phyloP scores from a whole-genome alignment of 2,113 vertebrate species.

The Enhydra lutris region DNA sequence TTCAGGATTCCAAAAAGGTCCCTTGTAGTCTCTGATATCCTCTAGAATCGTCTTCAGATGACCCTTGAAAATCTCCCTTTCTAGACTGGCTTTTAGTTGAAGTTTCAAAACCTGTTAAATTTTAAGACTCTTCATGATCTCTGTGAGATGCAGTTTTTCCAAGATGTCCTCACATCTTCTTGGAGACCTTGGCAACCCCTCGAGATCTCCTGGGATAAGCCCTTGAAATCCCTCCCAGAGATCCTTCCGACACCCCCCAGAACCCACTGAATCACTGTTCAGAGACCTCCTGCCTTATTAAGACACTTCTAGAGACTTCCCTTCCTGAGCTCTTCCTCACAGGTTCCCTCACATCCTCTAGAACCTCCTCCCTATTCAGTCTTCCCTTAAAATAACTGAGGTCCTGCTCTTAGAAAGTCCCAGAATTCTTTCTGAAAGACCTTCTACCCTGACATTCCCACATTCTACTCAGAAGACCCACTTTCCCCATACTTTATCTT shows the following conservation, averaged over 20 bases:
- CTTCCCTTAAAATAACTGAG: background rate
- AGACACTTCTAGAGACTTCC: background rate
- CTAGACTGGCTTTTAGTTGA: background rate
- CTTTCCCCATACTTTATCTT: background rate
- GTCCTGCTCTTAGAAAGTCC: background rate
- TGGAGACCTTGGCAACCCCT: background rate
- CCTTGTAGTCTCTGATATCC: background rate
- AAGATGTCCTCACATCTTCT: background rate
- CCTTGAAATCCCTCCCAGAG: background rate
- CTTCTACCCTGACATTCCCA: background rate
- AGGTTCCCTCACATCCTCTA: background rate
- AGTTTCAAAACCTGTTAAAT: background rate
- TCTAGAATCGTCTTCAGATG: background rate
- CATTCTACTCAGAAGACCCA: background rate
- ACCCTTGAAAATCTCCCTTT: background rate
- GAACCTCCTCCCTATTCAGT: background rate
- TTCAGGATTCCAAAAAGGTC: background rate
- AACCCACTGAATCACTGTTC: background rate
- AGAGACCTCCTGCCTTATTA: background rate
- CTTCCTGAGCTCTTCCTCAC: background rate
- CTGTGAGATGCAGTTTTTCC: background rate
- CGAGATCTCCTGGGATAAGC: background rate
- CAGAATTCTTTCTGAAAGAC: slow-evolving; percentile 40
- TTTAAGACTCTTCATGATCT: background rate
- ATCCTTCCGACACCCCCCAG: background rate